Percentiles rank a stretch among this genome's conserved stretches.
phyloP scores from a whole-genome alignment of 1,140 invertebrate genomes.

The Danaus plexippus region DNA sequence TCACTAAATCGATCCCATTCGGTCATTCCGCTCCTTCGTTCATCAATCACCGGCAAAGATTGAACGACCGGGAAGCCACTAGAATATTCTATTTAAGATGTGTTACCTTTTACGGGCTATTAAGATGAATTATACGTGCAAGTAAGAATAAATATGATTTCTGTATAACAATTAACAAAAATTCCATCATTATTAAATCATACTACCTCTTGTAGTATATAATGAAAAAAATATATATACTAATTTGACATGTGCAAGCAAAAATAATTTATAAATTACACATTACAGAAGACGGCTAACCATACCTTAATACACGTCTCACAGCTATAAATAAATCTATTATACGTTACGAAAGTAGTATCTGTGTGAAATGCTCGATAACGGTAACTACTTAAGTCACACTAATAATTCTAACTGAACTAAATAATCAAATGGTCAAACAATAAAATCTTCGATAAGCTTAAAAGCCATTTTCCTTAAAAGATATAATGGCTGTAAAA shows the following conservation, averaged over 20 bases:
- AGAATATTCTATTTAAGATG: constrained; percentile 23
- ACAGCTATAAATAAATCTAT: no score
- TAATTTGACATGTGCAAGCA: no score
- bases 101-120: neutral
- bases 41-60: constrained; percentile 56
- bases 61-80: constrained; percentile 35
- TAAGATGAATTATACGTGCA: neutral
- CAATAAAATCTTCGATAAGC: constrained; percentile 12
- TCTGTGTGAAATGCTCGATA: no score
- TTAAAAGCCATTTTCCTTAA: constrained; percentile 3
- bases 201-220: no score
- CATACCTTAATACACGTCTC: no score
- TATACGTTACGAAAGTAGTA: no score
- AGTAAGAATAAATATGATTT: neutral
- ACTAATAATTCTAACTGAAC: constrained; percentile 1
- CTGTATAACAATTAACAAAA: neutral
- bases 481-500: constrained; percentile 12
- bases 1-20: constrained; percentile 58
- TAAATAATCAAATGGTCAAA: constrained; percentile 5
- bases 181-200: no score
- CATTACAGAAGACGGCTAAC: no score
- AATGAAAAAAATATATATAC: no score
- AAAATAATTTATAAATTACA: no score
- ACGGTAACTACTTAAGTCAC: neutral
- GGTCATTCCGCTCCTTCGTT: constrained; percentile 44